These are phyloP conservation scores for Schizopygopsis pylzovi DNA, from an alignment of 2,797 vertebrate species.

Conservation along the genomic window DNA sequence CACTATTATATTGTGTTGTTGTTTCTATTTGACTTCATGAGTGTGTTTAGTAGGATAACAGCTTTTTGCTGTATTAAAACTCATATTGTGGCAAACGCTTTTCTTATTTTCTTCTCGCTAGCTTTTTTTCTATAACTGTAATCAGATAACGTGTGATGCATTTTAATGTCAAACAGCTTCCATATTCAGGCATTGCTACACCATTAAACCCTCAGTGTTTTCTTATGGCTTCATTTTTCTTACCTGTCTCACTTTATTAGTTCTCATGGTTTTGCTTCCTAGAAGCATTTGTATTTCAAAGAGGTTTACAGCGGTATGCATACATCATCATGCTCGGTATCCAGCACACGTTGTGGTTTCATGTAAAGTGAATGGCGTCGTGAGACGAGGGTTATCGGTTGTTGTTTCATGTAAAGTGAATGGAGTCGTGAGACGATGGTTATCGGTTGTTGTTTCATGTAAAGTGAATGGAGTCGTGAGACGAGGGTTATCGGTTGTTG, in stretches of 20 bases:
- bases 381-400: background rate
- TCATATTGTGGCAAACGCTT: background rate
- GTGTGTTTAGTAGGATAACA: background rate
- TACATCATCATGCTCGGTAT: background rate
- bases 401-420: slow-evolving; percentile 4
- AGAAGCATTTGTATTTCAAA: no score
- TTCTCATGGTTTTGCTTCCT: background rate
- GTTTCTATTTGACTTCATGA: background rate
- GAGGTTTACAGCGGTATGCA: background rate
- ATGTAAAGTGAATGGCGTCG: slow-evolving; percentile 6
- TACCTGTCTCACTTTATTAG: background rate
- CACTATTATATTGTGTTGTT: background rate
- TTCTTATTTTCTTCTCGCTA: background rate
- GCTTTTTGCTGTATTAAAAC: background rate
- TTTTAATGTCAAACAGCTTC: background rate
- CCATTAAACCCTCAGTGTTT: background rate
- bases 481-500: background rate
- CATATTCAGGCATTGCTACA: background rate
- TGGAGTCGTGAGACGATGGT: background rate
- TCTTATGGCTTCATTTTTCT: background rate
- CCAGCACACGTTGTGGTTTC: background rate
- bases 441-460: background rate
- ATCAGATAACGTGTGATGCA: background rate
- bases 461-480: background rate
- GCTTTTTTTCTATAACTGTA: background rate